These are phyloP conservation scores for Onychomys arenicola DNA, from an alignment of 2,797 vertebrate genomes.

Conservation along the genomic window DNA sequence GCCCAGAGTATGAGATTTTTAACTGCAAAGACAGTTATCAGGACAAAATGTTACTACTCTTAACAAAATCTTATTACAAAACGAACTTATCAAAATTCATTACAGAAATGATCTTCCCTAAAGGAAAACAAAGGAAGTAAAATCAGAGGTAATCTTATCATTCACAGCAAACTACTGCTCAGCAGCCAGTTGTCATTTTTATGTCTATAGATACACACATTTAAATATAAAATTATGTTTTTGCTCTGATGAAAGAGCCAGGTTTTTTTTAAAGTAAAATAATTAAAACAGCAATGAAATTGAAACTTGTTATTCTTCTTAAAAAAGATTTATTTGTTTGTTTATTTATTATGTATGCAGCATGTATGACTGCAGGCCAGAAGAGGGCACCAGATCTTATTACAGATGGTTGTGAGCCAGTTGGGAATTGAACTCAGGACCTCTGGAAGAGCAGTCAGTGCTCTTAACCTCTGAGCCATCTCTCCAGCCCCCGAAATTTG, in stretches of 20 bases:
- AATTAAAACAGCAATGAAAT: background rate
- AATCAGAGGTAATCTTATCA: background rate
- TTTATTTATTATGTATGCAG: too few species aligned
- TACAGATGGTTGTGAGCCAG: too few species aligned
- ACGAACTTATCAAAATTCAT: background rate
- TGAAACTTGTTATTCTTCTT: background rate
- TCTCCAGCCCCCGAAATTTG: too few species aligned
- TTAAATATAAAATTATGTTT: background rate
- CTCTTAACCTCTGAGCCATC: too few species aligned
- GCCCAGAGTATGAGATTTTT: background rate
- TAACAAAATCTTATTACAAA: constrained; percentile 49
- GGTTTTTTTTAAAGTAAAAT: background rate
- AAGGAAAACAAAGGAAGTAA: background rate
- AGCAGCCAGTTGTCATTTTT: background rate
- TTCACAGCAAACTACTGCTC: background rate
- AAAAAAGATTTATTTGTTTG: too few species aligned
- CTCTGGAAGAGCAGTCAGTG: too few species aligned
- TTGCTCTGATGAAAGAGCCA: background rate
- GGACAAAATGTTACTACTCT: constrained; percentile 41
- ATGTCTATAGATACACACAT: background rate
- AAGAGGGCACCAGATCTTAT: too few species aligned
- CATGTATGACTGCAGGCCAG: too few species aligned
- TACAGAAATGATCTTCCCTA: background rate
- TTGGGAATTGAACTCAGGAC: too few species aligned
- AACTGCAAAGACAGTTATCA: constrained; percentile 19